Base-by-base conservation (phyloP, 2,113 vertebrate genomes). In the Serilophus lunatus region DNA sequence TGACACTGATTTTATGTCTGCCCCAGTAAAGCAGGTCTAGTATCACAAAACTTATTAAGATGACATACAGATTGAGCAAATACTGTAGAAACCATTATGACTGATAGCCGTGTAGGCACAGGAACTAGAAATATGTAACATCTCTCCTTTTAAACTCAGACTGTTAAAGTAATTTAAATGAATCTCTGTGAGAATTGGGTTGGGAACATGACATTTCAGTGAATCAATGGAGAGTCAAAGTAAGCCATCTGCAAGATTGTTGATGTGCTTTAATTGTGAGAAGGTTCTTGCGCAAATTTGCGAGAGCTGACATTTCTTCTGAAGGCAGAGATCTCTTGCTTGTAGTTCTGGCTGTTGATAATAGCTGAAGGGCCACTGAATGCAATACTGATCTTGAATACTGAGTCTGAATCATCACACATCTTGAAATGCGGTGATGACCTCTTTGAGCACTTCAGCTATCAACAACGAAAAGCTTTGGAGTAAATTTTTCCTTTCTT, bases 21-120 rank as follows among this genome's bases (percentile, higher is more conserved):
- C 54, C 44, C 22, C 40, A 49, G 25, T 80, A 70, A 93, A 93
- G 82, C 50, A 82, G n/a, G 49, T 56, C 63, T 25, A 69, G 81
- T 79, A 60, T 72, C 15, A 3, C 13, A 9, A 91, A 92, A 71
- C 28, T 31, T 92, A 36, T 92, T 71, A 85, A 78, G 57, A 79
- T 87, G 40, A 51, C 36, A n/a, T 54, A 76, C 9, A 75, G 44
- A 95, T 60, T 64, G 68, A 93, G 14, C 9, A 87, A 74, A 92
- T 94, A 83, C 81, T 75, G 26, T 63, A 81, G 93, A 96, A 96
- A 94, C 96, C 66, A 90, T 82, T 87, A 51, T 82, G 86, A 89
- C 33, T 86, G 36, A 49, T 92, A 77, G 59, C 25, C 74, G n/a
- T 86, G 54, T 72, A 54, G 64, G 78, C 63, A 75, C 18, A 33